Evolutionary conservation across 2,797 vertebrate species (phyloP).

Genomic region (Danionella dracula): DNA sequence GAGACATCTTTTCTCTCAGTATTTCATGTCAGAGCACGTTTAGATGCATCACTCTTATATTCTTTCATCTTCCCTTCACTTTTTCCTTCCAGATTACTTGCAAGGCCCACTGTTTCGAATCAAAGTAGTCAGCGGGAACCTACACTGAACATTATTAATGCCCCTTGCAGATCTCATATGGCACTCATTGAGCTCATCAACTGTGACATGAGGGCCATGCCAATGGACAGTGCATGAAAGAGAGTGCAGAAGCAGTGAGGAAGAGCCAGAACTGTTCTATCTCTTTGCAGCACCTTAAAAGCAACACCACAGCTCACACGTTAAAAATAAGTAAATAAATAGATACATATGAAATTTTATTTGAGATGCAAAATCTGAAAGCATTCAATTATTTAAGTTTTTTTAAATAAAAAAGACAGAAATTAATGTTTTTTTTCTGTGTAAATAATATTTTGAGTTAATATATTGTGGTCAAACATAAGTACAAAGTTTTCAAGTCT

Average conservation of each 20-base stretch:
- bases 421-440: too few relatives aligned
- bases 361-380: too few relatives aligned
- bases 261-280: background rate
- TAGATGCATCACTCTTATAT: slow-evolving; percentile 13
- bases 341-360: too few relatives aligned
- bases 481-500: too few relatives aligned
- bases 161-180: slow-evolving; percentile 39
- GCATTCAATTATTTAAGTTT: too few relatives aligned
- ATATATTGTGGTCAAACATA: background rate
- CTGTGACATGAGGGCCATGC: slow-evolving; percentile 18
- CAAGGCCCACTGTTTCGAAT: slow-evolving; percentile 40
- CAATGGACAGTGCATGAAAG: slow-evolving; percentile 36
- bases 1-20: background rate
- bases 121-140: slow-evolving; percentile 37
- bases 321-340: too few relatives aligned
- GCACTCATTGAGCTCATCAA: slow-evolving; percentile 33
- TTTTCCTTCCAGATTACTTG: slow-evolving; percentile 24
- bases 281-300: background rate
- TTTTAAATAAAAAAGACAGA: too few relatives aligned
- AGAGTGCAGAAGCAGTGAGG: background rate
- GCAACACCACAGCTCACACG: background rate
- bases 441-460: too few relatives aligned
- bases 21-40: slow-evolving; percentile 17
- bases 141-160: slow-evolving; percentile 45
- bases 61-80: slow-evolving; percentile 40